A percentile compares a stretch with the other conserved stretches of the same genome.
These are phyloP conservation scores for Cosmia pyralina DNA, from an alignment of 2,888 invertebrate genomes.

Conservation along the genomic window DNA sequence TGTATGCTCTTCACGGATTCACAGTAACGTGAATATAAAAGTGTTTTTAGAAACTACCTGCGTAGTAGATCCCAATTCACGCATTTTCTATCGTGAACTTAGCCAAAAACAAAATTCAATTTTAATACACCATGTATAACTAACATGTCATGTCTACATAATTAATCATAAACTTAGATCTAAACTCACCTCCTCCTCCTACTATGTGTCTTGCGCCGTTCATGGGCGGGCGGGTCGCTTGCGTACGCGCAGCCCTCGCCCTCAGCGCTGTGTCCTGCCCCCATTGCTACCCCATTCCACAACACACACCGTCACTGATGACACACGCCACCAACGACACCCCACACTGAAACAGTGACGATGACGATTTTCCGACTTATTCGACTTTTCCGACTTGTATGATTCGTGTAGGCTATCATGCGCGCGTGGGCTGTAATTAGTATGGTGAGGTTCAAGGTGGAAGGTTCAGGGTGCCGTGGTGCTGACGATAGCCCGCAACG, in stretches of 20 bases:
- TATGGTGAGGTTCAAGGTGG: constrained; percentile 41
- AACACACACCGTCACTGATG: constrained; percentile 85
- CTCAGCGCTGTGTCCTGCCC: constrained; percentile 89
- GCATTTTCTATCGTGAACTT: not conserved
- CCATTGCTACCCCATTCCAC: constrained; percentile 88
- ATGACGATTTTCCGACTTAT: constrained; percentile 46
- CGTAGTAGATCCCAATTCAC: not conserved
- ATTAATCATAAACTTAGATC: not conserved
- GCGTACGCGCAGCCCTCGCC: constrained; percentile 86
- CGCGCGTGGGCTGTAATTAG: constrained; percentile 36
- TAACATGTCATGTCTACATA: not conserved
- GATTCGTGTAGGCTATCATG: constrained; percentile 33
- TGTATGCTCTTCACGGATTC: constrained; percentile 9
- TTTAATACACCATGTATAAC: not conserved
- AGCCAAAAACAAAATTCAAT: not conserved
- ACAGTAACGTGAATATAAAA: constrained; percentile 7
- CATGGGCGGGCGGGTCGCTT: constrained; percentile 87
- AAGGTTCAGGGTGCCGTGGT: constrained; percentile 77
- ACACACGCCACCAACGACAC: constrained; percentile 82
- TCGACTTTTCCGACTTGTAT: constrained; percentile 21
- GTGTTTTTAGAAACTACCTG: not conserved
- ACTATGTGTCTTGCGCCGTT: constrained; percentile 81
- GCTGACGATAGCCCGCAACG: constrained; percentile 75
- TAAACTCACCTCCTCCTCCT: constrained; percentile 86
- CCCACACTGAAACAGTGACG: constrained; percentile 67